Base-by-base conservation (phyloP, 2,797 vertebrate species). In the Sebastes hopkinsi region DNA sequence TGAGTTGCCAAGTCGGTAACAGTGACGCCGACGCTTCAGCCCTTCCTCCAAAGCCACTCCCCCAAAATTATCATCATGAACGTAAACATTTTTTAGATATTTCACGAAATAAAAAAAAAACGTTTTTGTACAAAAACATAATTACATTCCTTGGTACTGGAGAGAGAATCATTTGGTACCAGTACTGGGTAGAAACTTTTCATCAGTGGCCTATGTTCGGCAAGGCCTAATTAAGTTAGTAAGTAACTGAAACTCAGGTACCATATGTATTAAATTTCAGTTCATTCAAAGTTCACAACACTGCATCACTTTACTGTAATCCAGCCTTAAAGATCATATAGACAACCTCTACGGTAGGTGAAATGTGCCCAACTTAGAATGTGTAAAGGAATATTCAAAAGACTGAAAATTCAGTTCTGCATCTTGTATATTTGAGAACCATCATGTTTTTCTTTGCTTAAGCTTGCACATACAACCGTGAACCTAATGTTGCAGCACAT, bases 21-120 rank as follows among this genome's bases (percentile, higher is more conserved):
- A 38, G 0, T 38, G 36, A 38, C 12, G 36, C 0, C 36, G 36
- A 1, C 36, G 0, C 36, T 38, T 38, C 36, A 38, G 36, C 36
- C 36, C 36, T 38, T 38, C 12, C 36, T 38, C 36, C 36, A 38
- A 38, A 38, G 36, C 36, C 36, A 38, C 36, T 38, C 36, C 36
- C 36, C 36, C 36, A 38, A 38, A 38, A 38, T 38, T 38, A 38
- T 38, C 36, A 38, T 13, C 36, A 38, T 38, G 36, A 13, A 38
- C 0, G 36, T 38, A 38, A 38, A 38, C 36, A 38, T 38, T 13
- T 38, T 42, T 56, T 5, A 27, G 4, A n/a, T 54, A 18, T 64
- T 50, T 64, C 11, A 46, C 6, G 36, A 27, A 38, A 29, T 18
- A 5, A 42, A 55, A 34, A 36, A 14, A 62, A 69, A 50, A 8